Conservation (phyloP, 2,888 invertebrate genomes). For the Monochamus alternatus region DNA sequence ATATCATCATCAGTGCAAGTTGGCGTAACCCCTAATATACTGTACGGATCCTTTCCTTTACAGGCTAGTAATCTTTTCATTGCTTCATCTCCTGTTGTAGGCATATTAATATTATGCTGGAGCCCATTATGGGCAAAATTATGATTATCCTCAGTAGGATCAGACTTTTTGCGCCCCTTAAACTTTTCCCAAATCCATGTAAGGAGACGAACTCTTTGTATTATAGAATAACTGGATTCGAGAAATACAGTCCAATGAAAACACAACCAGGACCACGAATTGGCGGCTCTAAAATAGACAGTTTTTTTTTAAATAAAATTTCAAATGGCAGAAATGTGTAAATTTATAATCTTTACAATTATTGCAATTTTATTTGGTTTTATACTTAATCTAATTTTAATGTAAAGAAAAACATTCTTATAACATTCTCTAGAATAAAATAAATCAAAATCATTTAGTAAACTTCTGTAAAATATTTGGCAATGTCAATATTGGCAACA, state of each 20-base stretch:
- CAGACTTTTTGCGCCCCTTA: conserved; percentile 58
- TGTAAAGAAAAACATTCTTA: no score
- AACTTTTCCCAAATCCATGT: conserved; percentile 68
- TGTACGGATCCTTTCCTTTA: conserved; percentile 97
- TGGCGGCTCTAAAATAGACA: conserved; percentile 59
- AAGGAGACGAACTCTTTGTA: conserved; percentile 63
- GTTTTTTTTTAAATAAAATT: no score
- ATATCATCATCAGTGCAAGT: conserved; percentile 95
- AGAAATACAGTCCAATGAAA: conserved; percentile 62
- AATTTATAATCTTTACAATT: conserved; percentile 27
- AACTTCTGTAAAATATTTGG: no score
- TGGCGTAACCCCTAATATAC: conserved; percentile 82
- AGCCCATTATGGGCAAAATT: conserved; percentile 74
- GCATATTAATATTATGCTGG: conserved; percentile 84
- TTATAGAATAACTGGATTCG: conserved; percentile 59
- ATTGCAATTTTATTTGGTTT: conserved; percentile 1
- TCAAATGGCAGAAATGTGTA: no score
- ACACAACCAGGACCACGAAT: conserved; percentile 64
- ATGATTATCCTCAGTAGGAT: conserved; percentile 69
- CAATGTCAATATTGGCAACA: no score
- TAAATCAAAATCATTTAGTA: no score
- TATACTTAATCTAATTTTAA: no score
- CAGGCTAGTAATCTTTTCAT: conserved; percentile 91
- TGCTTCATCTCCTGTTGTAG: conserved; percentile 94
- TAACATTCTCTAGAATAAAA: no score